A percentile compares a stretch with the other conserved stretches of the same genome.
phyloP scores from a whole-genome alignment of 2,888 invertebrate genomes.

The Diaperis boleti region DNA sequence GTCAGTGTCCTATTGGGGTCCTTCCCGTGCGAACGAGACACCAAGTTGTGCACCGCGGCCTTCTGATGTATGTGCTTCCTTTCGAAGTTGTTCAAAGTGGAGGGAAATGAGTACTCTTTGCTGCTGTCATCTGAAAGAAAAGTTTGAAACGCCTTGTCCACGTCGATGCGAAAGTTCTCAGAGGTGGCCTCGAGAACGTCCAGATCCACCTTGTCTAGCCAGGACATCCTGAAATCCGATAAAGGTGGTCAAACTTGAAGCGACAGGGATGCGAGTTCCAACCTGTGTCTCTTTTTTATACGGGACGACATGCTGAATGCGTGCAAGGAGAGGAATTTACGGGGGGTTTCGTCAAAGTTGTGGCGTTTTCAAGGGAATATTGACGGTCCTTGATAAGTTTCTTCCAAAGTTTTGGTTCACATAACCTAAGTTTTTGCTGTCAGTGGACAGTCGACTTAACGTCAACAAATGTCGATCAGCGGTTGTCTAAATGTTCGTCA shows the following conservation, averaged over 20 bases:
- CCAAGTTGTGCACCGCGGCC: constrained; percentile 76
- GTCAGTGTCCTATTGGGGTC: constrained; percentile 60
- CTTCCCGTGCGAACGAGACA: constrained; percentile 86
- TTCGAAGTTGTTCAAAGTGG: constrained; percentile 81
- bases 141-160: constrained; percentile 57
- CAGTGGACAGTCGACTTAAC: constrained; percentile 14
- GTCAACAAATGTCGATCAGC: constrained; percentile 6
- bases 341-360: not conserved
- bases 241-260: not conserved
- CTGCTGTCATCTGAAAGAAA: constrained; percentile 55
- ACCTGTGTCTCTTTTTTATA: constrained; percentile 33
- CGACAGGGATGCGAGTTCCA: not conserved
- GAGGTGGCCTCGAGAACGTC: constrained; percentile 54
- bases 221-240: constrained; percentile 24
- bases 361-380: too few relatives aligned
- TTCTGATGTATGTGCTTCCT: constrained; percentile 84
- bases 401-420: constrained; percentile 24
- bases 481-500: constrained; percentile 17
- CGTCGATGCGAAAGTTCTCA: constrained; percentile 55
- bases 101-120: constrained; percentile 68
- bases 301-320: constrained; percentile 29
- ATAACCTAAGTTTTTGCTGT: constrained; percentile 29
- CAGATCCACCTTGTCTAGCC: constrained; percentile 27
- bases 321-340: not conserved
- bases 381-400: not conserved